Conservation (phyloP, 2,113 vertebrate species). For the Pampusana beccarii region DNA sequence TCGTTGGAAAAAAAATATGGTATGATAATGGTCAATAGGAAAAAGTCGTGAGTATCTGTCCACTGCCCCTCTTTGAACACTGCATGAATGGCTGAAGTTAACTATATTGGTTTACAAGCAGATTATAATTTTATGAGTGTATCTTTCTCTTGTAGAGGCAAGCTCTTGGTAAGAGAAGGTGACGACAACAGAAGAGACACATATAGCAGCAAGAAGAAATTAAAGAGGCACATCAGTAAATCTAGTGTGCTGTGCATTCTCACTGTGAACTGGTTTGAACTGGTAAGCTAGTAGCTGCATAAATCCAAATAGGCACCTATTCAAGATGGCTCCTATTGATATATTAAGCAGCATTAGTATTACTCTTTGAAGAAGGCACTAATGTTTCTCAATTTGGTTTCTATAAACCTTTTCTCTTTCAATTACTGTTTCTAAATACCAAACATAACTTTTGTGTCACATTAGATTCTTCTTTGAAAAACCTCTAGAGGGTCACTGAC, state of each 20-base stretch:
- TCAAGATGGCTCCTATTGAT: neutral
- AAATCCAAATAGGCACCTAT: slow-evolving; percentile 26
- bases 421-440: neutral
- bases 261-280: neutral
- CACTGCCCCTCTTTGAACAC: neutral
- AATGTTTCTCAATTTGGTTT: neutral
- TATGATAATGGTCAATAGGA: neutral
- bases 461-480: neutral
- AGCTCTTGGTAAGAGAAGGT: neutral
- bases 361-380: neutral
- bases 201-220: neutral
- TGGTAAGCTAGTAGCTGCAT: neutral
- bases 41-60: rapidly evolving
- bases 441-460: neutral
- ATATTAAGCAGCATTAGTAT: neutral
- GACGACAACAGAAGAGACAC: neutral
- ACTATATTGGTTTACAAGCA: neutral
- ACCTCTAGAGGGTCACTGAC: neutral
- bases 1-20: neutral
- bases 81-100: neutral
- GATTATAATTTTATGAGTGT: neutral
- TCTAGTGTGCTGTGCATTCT: neutral
- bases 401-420: neutral
- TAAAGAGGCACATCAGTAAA: neutral
- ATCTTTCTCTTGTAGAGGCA: neutral